Evolutionary conservation across 2,113 vertebrate genomes (phyloP).

Genomic region (Lipotes vexillifer): DNA sequence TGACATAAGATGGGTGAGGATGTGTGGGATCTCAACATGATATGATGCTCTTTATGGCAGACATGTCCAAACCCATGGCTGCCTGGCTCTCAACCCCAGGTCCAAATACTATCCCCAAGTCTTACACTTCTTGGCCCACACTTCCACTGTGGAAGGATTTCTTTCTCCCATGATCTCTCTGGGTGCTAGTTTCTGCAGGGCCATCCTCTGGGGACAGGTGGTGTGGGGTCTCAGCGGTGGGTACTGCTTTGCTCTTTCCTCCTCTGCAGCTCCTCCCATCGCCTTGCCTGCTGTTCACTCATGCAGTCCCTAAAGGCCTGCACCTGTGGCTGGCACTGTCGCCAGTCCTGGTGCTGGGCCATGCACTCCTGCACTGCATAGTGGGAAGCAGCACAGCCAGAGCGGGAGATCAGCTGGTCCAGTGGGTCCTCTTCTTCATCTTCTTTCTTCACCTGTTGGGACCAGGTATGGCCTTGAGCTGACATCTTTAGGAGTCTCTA

Average conservation of each 20-base stretch:
- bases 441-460: slow-evolving; percentile 63
- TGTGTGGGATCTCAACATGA: neutral
- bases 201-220: neutral
- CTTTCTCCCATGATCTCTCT: neutral
- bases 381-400: slow-evolving; percentile 88
- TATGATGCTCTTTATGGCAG: neutral
- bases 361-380: slow-evolving; percentile 93
- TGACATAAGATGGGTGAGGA: neutral
- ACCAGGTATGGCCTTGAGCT: slow-evolving; percentile 82
- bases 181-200: neutral
- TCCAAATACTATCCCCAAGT: neutral
- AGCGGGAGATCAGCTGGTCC: slow-evolving; percentile 87
- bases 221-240: slow-evolving; percentile 11
- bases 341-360: slow-evolving; percentile 92
- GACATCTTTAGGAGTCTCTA: slow-evolving; percentile 78
- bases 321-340: slow-evolving; percentile 87
- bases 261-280: slow-evolving; percentile 70
- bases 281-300: slow-evolving; percentile 80
- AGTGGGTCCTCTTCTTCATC: slow-evolving; percentile 87
- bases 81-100: neutral
- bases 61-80: neutral
- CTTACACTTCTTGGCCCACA: neutral
- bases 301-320: slow-evolving; percentile 91
- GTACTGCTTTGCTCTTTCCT: slow-evolving; percentile 41
- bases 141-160: neutral